A percentile compares a stretch with the other conserved stretches of the same genome.
These are phyloP conservation scores for Dascillus cervinus DNA, from an alignment of 2,888 invertebrate genomes.

Conservation along the genomic window DNA sequence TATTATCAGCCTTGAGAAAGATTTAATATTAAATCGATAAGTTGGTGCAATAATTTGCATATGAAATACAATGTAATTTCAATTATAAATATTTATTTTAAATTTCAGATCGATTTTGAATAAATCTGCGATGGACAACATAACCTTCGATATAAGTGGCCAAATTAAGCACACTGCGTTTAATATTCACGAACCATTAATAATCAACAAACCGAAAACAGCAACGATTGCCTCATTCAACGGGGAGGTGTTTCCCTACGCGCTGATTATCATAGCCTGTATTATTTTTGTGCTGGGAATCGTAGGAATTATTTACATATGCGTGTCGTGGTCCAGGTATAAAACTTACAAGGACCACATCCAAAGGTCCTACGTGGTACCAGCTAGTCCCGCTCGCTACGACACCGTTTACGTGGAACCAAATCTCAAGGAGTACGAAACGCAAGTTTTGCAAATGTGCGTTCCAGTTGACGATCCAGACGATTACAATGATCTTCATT, in stretches of 20 bases:
- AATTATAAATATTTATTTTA: constrained; percentile 3
- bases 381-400: constrained; percentile 55
- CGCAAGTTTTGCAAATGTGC: constrained; percentile 89
- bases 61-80: too few species aligned
- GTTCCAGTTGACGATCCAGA: constrained; percentile 78
- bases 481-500: constrained; percentile 68
- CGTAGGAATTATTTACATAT: constrained; percentile 86
- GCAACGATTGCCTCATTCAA: constrained; percentile 40
- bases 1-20: too few species aligned
- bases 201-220: constrained; percentile 39
- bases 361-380: constrained; percentile 46
- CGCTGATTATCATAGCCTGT: constrained; percentile 79
- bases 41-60: too few species aligned
- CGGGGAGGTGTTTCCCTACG: constrained; percentile 75
- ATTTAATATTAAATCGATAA: too few species aligned
- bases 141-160: constrained; percentile 61
- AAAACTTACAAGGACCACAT: constrained; percentile 75
- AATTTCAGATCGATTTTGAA: constrained; percentile 51
- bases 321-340: constrained; percentile 89
- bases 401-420: constrained; percentile 67
- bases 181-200: constrained; percentile 55
- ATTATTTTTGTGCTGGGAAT: constrained; percentile 83
- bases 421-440: constrained; percentile 88
- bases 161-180: constrained; percentile 61
- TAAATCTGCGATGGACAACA: constrained; percentile 54